Conservation (phyloP, 2,888 invertebrate species). For the Rhagonycha lutea region DNA sequence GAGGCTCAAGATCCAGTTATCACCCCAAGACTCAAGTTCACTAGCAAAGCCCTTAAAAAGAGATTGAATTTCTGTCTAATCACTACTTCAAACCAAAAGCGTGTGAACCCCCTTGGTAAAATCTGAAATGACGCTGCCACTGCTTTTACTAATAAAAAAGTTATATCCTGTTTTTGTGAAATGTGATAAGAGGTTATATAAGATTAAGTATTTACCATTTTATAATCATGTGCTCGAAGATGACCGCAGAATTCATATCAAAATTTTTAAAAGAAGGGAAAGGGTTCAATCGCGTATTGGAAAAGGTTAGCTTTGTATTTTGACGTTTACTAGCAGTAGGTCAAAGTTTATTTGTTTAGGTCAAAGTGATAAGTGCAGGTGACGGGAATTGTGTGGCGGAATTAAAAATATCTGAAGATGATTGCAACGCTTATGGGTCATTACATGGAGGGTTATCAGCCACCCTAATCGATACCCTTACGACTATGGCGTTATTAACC, state of each 20-base stretch:
- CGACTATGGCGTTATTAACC: background rate
- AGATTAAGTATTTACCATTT: too few species aligned
- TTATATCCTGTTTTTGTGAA: too few species aligned
- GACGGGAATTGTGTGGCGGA: slow-evolving; percentile 58
- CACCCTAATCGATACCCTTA: slow-evolving; percentile 70
- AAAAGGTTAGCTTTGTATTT: background rate
- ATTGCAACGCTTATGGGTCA: slow-evolving; percentile 73
- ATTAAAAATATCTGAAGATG: slow-evolving; percentile 73
- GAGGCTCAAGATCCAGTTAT: too few species aligned
- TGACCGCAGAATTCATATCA: background rate
- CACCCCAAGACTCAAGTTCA: too few species aligned
- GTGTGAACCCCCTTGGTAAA: too few species aligned
- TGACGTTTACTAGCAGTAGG: background rate
- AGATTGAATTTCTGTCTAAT: too few species aligned
- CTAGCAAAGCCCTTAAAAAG: too few species aligned
- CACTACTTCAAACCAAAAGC: too few species aligned
- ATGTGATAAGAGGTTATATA: too few species aligned
- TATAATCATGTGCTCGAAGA: background rate
- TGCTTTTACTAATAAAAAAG: too few species aligned
- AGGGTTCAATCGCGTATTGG: background rate
- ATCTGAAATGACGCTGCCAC: too few species aligned
- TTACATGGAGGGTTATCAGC: slow-evolving; percentile 88
- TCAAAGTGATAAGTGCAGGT: background rate
- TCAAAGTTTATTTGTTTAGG: background rate
- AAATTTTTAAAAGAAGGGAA: background rate